Base-by-base conservation (phyloP, 2,888 invertebrate species). In the Lissonota sp. region DNA sequence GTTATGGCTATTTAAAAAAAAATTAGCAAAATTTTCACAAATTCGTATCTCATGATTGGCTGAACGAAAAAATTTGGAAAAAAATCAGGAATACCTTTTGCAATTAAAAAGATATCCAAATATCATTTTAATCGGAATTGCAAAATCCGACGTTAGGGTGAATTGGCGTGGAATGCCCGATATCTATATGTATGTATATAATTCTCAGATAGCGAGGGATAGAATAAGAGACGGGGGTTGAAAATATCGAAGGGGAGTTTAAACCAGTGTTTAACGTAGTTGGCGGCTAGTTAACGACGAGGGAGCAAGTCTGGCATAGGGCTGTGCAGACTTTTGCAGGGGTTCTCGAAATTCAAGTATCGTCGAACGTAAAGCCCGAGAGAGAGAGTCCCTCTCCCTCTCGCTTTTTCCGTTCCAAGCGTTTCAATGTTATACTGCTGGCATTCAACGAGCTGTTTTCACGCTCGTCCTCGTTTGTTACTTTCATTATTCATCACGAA, bases 211-310 rank as follows among this genome's bases (percentile, higher is more conserved):
- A 74, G 42, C 55, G 42, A 63, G 53, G 74, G 77, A 62, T 26
- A 57, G 71, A 58, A 44, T 55, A 82, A 70, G 70, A 75, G 80
- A 83, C 76, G 72, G 78, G 67, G 79, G 75, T 26, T 73, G 84
- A 84, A 84, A 80, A 81, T 70, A 76, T 77, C 84, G 82, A 80
- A 85, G 84, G 88, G 86, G 87, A 89, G 85, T 89, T 89, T 89
- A 89, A 89, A 89, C 86, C 89, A 89, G 88, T 88, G 88, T 89
- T 90, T 89, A 90, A 90, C 89, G 87, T 86, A 89, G 89, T 89
- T 88, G 88, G 88, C 83, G 89, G 88, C 87, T 88, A 88, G 88
- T 89, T 90, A 88, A 87, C 86, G 86, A 83, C 82, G 77, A 86
- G 87, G 87, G 87, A 77, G 80, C 81, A 80, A 83, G 71, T 62